These are phyloP conservation scores for Lichenostomus cassidix DNA, from an alignment of 2,113 vertebrate genomes.

Conservation along the genomic window DNA sequence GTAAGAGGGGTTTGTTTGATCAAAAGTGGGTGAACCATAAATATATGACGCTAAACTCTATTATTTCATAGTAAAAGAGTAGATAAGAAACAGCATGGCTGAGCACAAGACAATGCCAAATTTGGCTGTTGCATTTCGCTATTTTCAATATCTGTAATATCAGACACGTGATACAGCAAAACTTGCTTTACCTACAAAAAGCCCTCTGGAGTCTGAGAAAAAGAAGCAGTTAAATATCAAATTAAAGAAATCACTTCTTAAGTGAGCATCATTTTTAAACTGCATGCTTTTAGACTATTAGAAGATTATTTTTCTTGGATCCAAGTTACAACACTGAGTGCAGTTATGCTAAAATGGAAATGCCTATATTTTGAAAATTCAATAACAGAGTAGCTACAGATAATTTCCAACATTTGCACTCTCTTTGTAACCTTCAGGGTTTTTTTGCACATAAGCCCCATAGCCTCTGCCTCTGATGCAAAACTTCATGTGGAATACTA, in stretches of 20 bases:
- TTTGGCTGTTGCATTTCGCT: neutral
- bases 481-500: neutral
- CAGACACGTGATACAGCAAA: neutral
- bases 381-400: neutral
- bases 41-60: neutral
- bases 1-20: neutral
- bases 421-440: fast-evolving
- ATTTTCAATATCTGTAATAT: neutral
- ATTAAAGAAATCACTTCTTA: neutral
- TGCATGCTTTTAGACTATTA: neutral
- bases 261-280: neutral
- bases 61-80: neutral
- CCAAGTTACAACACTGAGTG: neutral
- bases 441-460: neutral
- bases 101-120: neutral
- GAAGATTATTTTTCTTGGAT: neutral
- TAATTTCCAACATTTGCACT: neutral
- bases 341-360: neutral
- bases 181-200: neutral
- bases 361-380: neutral
- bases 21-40: neutral
- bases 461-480: neutral
- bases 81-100: neutral
- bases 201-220: neutral
- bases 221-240: neutral